Conservation (phyloP, 2,113 vertebrate genomes). For the Hippocampus mohnikei region DNA sequence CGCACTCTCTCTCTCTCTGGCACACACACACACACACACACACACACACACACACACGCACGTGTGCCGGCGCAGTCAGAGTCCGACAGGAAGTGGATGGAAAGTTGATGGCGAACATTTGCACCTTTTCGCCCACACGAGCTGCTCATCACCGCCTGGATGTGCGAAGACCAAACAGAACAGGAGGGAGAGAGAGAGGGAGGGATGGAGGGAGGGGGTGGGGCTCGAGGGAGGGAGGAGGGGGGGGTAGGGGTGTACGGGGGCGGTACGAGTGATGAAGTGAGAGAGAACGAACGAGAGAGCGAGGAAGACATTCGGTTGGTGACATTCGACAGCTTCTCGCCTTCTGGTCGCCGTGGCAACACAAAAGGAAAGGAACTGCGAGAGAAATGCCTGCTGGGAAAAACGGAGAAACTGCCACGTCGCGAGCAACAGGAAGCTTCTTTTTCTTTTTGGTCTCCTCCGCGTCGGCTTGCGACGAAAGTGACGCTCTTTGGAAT, state of each 20-base stretch:
- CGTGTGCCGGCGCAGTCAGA: no score
- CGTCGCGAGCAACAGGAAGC: background rate
- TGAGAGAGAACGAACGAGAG: slow-evolving; percentile 21
- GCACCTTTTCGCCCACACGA: slow-evolving; percentile 10
- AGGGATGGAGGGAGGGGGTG: slow-evolving; percentile 5
- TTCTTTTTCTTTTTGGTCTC: slow-evolving; percentile 6
- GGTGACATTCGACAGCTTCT: slow-evolving; percentile 15
- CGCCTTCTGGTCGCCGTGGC: slow-evolving; percentile 20
- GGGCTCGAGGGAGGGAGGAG: slow-evolving; percentile 11
- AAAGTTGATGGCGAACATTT: background rate
- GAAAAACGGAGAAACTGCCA: slow-evolving; percentile 20
- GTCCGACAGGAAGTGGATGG: background rate
- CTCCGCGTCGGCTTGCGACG: slow-evolving; percentile 43
- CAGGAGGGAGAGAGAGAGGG: background rate
- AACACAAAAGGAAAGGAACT: slow-evolving; percentile 9
- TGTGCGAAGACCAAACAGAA: background rate
- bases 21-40: slow-evolving; percentile 25
- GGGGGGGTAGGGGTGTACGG: background rate
- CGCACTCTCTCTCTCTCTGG: background rate
- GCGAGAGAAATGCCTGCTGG: background rate
- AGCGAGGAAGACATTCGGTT: slow-evolving; percentile 11
- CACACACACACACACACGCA: slow-evolving; percentile 14
- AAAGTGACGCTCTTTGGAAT: slow-evolving; percentile 53
- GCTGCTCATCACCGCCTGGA: slow-evolving; percentile 1
- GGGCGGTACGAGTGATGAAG: slow-evolving; percentile 41